Base-by-base conservation (phyloP, 64 coral and sea anemone species). In the Pocillopora verrucosa region DNA sequence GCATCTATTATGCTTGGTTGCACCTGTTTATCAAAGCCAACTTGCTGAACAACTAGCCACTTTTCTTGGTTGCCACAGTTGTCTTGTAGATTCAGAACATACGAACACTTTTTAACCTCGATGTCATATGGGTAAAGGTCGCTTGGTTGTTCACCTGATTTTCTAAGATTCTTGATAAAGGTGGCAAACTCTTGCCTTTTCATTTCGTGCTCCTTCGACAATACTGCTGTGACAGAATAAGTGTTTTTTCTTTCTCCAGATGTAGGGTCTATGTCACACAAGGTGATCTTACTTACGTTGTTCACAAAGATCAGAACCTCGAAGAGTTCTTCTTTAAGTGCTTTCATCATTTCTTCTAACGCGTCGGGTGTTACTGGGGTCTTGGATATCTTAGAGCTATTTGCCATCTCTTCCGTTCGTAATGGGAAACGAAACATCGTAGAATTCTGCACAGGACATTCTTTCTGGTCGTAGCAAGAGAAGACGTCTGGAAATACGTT, bases 41-140 rank as follows among this genome's bases (percentile, higher is more conserved):
- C 37, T 79, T 87, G 82, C 56, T 96, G 94, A 13, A 90, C 79
- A 73, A 91, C 84, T 19, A 96, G 64, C 90, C 90, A 96, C 24
- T 88, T 76, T 24, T 96, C 90, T 5, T 68, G 20, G 0, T 80
- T 61, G 12, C 76, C 91, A 25, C 60, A 2, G 35, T 74, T 89
- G 78, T 93, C 94, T 34, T 34, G 19, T n/a, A 96, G 22, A 16
- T 83, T 73, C 41, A 96, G 30, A 13, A 62, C 61, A 73, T 96
- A 96, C 7, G 91, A 87, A 26, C 80, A 88, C n/a, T 82, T 79
- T 9, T 13, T 61, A 0, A 72, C 12, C 16, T 72, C 22, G 1
- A 87, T 20, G 25, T 93, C 58, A 11, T 30, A 11, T 2, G 72
- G 92, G 36, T 89, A 20, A 16, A 75, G 30, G 4, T 80, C 45